Conservation (phyloP, 2,888 invertebrate genomes). For the Choristoneura rosaceana region DNA sequence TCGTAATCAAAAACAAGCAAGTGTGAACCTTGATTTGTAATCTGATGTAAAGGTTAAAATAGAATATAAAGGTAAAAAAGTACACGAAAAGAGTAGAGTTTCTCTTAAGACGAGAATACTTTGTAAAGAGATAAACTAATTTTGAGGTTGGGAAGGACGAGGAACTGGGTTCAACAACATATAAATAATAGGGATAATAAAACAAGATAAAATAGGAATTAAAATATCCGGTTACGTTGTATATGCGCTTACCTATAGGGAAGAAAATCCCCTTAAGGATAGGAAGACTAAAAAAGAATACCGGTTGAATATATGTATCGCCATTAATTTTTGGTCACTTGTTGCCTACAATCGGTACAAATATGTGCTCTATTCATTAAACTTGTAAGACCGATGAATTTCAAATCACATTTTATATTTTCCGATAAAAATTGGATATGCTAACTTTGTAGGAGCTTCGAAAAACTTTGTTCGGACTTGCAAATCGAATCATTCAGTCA, state of each 20-base stretch:
- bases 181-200: no score
- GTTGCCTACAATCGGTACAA: background rate
- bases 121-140: no score
- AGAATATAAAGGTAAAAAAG: no score
- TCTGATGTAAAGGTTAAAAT: background rate
- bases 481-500: conserved; percentile 7
- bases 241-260: no score
- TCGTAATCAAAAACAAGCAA: background rate
- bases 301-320: background rate
- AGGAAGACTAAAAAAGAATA: no score
- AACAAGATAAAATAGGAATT: no score
- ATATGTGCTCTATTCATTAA: background rate
- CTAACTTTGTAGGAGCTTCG: conserved; percentile 6
- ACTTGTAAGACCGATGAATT: background rate
- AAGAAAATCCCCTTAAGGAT: no score
- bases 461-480: background rate
- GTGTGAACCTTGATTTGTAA: background rate
- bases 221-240: no score
- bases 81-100: background rate
- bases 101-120: no score
- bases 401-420: conserved; percentile 1
- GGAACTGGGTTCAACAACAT: no score
- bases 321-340: background rate
- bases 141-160: no score
- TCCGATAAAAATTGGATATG: background rate